Evolutionary conservation across 1,140 invertebrate genomes (phyloP).

Genomic region (Ips nitidus): DNA sequence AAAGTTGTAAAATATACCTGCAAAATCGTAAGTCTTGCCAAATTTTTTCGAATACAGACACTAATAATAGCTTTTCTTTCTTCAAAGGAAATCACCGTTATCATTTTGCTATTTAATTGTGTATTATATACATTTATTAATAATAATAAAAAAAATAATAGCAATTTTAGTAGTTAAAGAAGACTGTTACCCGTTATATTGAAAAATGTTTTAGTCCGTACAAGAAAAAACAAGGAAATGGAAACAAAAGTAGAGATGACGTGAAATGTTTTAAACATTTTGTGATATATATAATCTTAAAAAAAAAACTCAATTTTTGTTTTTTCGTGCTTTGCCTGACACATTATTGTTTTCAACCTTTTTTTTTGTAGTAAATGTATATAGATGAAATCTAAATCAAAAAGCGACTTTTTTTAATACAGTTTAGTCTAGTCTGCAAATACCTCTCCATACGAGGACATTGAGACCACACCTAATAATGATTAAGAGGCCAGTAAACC

Average conservation of each 20-base stretch:
- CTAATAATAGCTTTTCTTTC: neutral
- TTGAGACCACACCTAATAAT: too few relatives aligned
- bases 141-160: constrained; percentile 14
- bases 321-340: neutral
- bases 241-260: constrained; percentile 13
- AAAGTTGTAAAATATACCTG: constrained; percentile 6
- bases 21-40: constrained; percentile 30
- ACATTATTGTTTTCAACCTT: too few relatives aligned
- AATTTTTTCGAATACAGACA: constrained; percentile 15
- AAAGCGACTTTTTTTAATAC: too few relatives aligned
- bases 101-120: neutral
- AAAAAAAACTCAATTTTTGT: constrained; percentile 5
- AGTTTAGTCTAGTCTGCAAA: too few relatives aligned
- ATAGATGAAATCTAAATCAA: too few relatives aligned
- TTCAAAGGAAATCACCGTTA: neutral
- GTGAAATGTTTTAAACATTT: constrained; percentile 49
- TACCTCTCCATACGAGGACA: too few relatives aligned
- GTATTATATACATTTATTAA: constrained; percentile 14
- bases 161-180: constrained; percentile 51
- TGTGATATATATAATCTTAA: constrained; percentile 43
- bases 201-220: constrained; percentile 44
- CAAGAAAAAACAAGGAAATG: constrained; percentile 39
- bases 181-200: constrained; percentile 54
- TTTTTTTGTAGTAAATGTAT: too few relatives aligned
- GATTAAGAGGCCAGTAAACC: too few relatives aligned